Conservation (phyloP, 2,888 invertebrate genomes). For the Ophion ellenae region DNA sequence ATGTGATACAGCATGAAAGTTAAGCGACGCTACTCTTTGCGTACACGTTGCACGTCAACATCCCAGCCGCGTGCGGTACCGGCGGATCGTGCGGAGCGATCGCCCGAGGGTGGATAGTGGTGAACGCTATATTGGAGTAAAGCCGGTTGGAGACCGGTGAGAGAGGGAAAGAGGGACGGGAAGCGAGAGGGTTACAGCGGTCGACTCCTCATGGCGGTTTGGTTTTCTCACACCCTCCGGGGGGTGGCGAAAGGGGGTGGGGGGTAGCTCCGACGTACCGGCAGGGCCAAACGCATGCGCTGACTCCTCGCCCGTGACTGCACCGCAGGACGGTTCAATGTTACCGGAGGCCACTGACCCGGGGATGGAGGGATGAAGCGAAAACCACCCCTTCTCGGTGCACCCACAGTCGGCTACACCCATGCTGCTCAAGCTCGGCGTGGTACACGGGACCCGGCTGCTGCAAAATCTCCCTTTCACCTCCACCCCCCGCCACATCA, state of each 20-base stretch:
- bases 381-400: constrained; percentile 78
- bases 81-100: constrained; percentile 58
- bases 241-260: constrained; percentile 64
- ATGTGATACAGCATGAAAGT: background rate
- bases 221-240: constrained; percentile 57
- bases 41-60: background rate
- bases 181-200: constrained; percentile 71
- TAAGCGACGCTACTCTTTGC: background rate
- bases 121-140: constrained; percentile 40
- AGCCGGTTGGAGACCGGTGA: constrained; percentile 58
- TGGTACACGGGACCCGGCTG: constrained; percentile 66
- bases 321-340: constrained; percentile 83
- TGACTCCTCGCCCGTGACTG: constrained; percentile 81
- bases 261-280: constrained; percentile 64
- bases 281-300: constrained; percentile 76
- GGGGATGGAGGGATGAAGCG: constrained; percentile 74
- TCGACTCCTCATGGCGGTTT: constrained; percentile 68
- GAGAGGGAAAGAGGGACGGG: constrained; percentile 59
- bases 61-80: constrained; percentile 59
- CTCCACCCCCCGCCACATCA: constrained; percentile 68
- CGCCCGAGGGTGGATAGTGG: constrained; percentile 22
- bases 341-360: constrained; percentile 84
- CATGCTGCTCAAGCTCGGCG: constrained; percentile 65
- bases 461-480: constrained; percentile 62
- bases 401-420: constrained; percentile 81